Conservation (phyloP, 2,888 invertebrate species). For the Phragmatobia fuliginosa region DNA sequence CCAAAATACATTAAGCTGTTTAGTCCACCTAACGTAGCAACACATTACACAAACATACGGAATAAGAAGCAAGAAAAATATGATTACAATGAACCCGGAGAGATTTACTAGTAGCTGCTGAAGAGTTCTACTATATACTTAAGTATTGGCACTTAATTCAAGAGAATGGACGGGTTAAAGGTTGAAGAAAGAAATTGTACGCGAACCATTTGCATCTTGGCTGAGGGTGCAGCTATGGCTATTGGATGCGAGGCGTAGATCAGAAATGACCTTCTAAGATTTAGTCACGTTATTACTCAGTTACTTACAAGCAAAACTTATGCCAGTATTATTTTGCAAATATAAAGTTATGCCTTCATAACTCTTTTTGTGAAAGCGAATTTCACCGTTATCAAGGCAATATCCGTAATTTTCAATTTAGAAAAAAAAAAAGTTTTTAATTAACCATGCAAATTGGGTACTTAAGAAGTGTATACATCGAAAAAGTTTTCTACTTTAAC, state of each 20-base stretch:
- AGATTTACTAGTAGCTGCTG: not conserved
- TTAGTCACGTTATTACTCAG: no score
- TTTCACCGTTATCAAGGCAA: constrained; percentile 11
- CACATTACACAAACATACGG: not conserved
- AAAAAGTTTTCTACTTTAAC: constrained; percentile 23
- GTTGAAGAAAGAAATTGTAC: no score
- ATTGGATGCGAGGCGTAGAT: no score
- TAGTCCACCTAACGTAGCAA: not conserved
- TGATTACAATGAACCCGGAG: no score
- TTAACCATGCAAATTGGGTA: constrained; percentile 25
- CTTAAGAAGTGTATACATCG: constrained; percentile 22
- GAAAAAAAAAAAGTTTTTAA: constrained; percentile 18
- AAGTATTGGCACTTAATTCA: no score
- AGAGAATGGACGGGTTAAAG: no score
- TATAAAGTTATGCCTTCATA: not conserved
- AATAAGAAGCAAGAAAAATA: not conserved
- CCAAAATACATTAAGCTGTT: not conserved
- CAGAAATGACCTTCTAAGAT: no score
- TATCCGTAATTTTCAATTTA: constrained; percentile 19
- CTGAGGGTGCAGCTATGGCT: no score
- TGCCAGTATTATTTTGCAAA: not conserved
- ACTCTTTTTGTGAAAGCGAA: not conserved
- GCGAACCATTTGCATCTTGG: no score
- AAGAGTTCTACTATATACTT: not conserved
- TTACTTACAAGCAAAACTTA: no score